These are phyloP conservation scores for Peromyscus maniculatus DNA, from an alignment of 2,113 vertebrate genomes.

Conservation along the genomic window DNA sequence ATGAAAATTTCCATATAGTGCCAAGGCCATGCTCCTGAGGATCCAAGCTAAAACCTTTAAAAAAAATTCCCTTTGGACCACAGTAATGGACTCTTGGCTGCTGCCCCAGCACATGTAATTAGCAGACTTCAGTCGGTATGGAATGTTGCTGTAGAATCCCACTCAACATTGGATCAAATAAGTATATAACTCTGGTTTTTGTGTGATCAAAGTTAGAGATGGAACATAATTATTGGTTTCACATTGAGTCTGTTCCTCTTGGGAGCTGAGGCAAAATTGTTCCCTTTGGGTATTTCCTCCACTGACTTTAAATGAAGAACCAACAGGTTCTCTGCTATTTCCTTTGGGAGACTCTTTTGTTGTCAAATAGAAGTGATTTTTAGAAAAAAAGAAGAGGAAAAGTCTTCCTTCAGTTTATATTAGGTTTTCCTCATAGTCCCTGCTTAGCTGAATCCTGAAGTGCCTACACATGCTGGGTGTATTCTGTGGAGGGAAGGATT, in stretches of 20 bases:
- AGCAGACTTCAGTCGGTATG: conserved; percentile 59
- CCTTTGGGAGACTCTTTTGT: conserved; percentile 64
- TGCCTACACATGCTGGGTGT: neutral
- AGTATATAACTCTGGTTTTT: conserved; percentile 65
- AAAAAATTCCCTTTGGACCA: conserved; percentile 58
- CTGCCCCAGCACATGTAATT: conserved; percentile 41
- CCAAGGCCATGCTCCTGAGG: conserved; percentile 59
- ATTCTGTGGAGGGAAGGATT: neutral
- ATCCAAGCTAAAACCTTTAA: conserved; percentile 32
- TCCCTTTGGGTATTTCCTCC: conserved; percentile 70
- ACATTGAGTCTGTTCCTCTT: conserved; percentile 52
- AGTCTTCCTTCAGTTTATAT: conserved; percentile 16
- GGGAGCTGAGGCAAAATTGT: conserved; percentile 72
- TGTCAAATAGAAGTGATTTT: conserved; percentile 69
- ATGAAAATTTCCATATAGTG: conserved; percentile 55
- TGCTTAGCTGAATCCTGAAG: conserved; percentile 19
- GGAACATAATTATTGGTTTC: conserved; percentile 77
- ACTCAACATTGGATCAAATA: conserved; percentile 65
- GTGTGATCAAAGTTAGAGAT: conserved; percentile 76
- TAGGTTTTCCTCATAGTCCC: conserved; percentile 53
- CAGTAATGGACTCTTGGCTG: conserved; percentile 68
- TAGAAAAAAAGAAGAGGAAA: conserved; percentile 1
- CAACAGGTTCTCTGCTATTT: conserved; percentile 72
- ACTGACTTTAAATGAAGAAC: conserved; percentile 70
- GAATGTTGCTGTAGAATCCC: conserved; percentile 64